phyloP scores from a whole-genome alignment of 2,113 vertebrate species.

The Protomyctophum bolini region DNA sequence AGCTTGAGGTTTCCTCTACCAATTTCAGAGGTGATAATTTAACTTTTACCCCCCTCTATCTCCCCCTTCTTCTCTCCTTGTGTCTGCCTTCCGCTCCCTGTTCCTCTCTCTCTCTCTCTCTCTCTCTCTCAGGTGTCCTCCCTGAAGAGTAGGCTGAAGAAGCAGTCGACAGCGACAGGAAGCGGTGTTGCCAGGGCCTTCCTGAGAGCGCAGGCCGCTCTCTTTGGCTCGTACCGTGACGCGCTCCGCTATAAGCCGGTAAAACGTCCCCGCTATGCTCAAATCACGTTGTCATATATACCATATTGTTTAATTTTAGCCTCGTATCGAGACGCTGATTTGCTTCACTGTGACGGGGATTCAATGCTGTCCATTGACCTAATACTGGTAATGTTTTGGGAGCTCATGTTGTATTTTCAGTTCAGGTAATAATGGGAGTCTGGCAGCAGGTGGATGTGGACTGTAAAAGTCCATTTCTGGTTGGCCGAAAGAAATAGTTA shows the following conservation, averaged over 20 bases:
- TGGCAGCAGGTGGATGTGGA: too few species aligned
- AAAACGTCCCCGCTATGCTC: slow-evolving; percentile 67
- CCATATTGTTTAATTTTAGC: background rate
- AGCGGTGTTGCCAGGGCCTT: slow-evolving; percentile 93
- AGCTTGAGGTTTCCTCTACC: slow-evolving; percentile 85
- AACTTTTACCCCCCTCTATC: slow-evolving; percentile 80
- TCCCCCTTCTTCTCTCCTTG: slow-evolving; percentile 60
- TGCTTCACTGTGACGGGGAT: too few species aligned
- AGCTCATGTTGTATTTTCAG: too few species aligned
- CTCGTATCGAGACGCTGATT: too few species aligned
- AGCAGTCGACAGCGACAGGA: slow-evolving; percentile 96
- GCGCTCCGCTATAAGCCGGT: slow-evolving; percentile 97
- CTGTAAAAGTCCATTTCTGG: too few species aligned
- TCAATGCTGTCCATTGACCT: too few species aligned
- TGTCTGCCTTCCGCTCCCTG: slow-evolving; percentile 7
- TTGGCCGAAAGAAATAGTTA: too few species aligned
- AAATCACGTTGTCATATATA: background rate
- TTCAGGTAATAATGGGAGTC: too few species aligned
- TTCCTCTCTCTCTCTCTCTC: slow-evolving; percentile 31
- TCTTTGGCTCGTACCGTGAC: slow-evolving; percentile 96
- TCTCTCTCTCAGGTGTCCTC: slow-evolving; percentile 87
- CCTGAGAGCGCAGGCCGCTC: slow-evolving; percentile 89
- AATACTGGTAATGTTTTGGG: too few species aligned
- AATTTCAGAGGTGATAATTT: slow-evolving; percentile 98
- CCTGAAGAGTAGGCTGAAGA: slow-evolving; percentile 98